Percentiles rank a stretch among this genome's conserved stretches.
Evolutionary conservation across 2,888 invertebrate species (phyloP).

Genomic region (Limulus polyphemus): DNA sequence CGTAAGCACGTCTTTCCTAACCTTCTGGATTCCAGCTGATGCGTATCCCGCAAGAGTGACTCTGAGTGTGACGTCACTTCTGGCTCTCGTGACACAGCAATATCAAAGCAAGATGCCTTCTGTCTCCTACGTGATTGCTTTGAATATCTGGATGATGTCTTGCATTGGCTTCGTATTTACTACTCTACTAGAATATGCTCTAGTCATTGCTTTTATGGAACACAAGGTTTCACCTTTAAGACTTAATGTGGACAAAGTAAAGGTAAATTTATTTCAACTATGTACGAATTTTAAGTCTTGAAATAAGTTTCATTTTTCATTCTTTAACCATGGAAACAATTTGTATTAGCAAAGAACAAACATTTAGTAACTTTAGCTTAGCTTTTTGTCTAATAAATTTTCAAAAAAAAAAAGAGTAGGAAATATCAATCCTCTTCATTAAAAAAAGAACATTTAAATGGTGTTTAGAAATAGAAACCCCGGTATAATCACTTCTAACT

Average conservation of each 20-base stretch:
- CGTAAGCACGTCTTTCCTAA: background rate
- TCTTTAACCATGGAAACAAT: too few relatives aligned
- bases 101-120: constrained; percentile 1
- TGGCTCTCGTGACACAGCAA: constrained; percentile 44
- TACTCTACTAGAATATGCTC: constrained; percentile 25
- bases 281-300: too few relatives aligned
- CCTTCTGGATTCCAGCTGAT: constrained; percentile 1
- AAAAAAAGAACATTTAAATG: too few relatives aligned
- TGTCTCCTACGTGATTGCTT: constrained; percentile 32
- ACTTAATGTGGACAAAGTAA: background rate
- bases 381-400: too few relatives aligned
- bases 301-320: too few relatives aligned
- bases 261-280: too few relatives aligned
- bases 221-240: background rate
- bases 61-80: constrained; percentile 52
- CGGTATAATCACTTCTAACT: too few relatives aligned
- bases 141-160: constrained; percentile 28
- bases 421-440: too few relatives aligned
- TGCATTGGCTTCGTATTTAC: constrained; percentile 27
- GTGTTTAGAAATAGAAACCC: too few relatives aligned
- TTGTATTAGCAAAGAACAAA: too few relatives aligned
- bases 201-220: constrained; percentile 6
- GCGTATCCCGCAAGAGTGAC: background rate
- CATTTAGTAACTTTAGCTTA: too few relatives aligned
- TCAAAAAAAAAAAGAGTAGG: too few relatives aligned